Evolutionary conservation across 2,888 invertebrate species (phyloP).

Genomic region (Drosophila kuntzei): DNA sequence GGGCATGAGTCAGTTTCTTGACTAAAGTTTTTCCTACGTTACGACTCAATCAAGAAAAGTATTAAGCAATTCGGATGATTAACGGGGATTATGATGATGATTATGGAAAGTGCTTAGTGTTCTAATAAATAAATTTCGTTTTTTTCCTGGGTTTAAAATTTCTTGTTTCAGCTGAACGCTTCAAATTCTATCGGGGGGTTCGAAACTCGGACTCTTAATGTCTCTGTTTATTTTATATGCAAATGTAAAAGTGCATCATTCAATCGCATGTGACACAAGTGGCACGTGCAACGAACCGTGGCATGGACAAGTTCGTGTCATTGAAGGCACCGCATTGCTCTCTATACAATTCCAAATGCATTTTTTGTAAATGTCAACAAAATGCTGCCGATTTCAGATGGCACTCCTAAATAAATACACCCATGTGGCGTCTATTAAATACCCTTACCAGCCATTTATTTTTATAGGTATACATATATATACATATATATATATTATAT

Average conservation of each 20-base stretch:
- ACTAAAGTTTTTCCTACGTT: too few species aligned
- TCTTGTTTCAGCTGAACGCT: conserved; percentile 23
- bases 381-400: conserved; percentile 21
- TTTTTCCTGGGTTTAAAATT: neutral
- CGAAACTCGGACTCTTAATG: conserved; percentile 5
- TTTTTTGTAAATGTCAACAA: conserved; percentile 35
- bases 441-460: conserved; percentile 10
- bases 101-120: too few species aligned
- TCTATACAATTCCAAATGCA: conserved; percentile 26
- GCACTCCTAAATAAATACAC: conserved; percentile 13
- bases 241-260: conserved; percentile 25
- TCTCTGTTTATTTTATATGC: conserved; percentile 20
- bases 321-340: conserved; percentile 18
- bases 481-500: too few species aligned
- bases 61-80: too few species aligned
- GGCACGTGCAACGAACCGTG: conserved; percentile 42
- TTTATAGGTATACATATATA: too few species aligned
- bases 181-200: neutral
- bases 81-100: too few species aligned
- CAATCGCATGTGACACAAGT: conserved; percentile 15
- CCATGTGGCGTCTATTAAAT: neutral
- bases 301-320: conserved; percentile 47
- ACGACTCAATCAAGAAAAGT: too few species aligned
- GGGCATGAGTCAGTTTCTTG: too few species aligned
- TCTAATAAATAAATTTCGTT: neutral